Percentiles rank a stretch among this genome's conserved stretches.
Evolutionary conservation across 2,113 vertebrate species (phyloP).

Genomic region (Turdus rufiventris): DNA sequence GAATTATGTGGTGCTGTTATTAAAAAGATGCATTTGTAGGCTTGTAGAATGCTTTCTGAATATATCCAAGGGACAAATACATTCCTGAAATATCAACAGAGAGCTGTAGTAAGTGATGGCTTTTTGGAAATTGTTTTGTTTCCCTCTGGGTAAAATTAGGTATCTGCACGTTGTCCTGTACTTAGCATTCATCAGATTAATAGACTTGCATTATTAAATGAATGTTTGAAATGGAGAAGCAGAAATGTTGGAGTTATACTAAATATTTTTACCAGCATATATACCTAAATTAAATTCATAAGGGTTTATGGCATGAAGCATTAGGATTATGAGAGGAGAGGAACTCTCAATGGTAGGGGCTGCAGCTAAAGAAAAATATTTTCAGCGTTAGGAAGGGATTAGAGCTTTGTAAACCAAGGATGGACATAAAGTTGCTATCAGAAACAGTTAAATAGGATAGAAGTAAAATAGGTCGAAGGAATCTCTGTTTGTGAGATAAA

Average conservation of each 20-base stretch:
- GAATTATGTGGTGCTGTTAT: constrained; percentile 65
- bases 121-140: constrained; percentile 67
- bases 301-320: not conserved
- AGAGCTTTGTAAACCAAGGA: not conserved
- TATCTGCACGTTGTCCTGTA: constrained; percentile 29
- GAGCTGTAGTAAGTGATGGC: constrained; percentile 67
- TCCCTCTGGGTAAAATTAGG: constrained; percentile 69
- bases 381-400: not conserved
- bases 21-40: constrained; percentile 69
- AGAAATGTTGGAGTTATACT: not conserved
- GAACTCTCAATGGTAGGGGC: not conserved
- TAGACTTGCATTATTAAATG: constrained; percentile 63
- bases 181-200: constrained; percentile 67
- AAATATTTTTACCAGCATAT: constrained; percentile 19
- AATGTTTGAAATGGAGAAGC: constrained; percentile 57
- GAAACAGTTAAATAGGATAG: not conserved
- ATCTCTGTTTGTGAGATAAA: not conserved
- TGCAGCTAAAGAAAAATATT: not conserved
- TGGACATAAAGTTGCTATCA: not conserved
- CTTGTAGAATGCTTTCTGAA: constrained; percentile 52
- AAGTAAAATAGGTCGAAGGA: not conserved
- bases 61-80: constrained; percentile 73
- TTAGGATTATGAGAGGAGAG: not conserved
- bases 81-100: constrained; percentile 71
- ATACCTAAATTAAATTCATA: constrained; percentile 47